Percentiles rank a stretch among this genome's conserved stretches.
Evolutionary conservation across 2,888 invertebrate species (phyloP).

Genomic region (Phengaris arion): DNA sequence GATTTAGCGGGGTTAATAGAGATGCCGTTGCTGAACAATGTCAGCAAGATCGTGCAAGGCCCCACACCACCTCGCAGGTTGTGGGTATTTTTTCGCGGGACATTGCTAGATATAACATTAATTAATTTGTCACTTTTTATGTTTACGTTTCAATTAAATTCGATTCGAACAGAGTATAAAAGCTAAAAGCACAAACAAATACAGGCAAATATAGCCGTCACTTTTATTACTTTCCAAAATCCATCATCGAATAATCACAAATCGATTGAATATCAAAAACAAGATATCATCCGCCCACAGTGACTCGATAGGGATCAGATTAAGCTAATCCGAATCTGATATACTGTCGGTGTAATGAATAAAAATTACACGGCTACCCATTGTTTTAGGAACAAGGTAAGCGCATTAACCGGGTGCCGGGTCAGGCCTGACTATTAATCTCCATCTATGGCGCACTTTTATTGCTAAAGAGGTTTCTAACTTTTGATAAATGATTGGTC

Average conservation of each 20-base stretch:
- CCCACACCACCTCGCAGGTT: too few species aligned
- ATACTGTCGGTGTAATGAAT: slow-evolving; percentile 43
- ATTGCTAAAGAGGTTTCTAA: slow-evolving; percentile 19
- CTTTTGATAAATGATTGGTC: slow-evolving; percentile 6
- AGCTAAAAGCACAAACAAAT: too few species aligned
- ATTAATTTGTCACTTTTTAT: too few species aligned
- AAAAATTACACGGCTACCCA: slow-evolving; percentile 50
- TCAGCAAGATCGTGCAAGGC: too few species aligned
- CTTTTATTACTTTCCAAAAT: not conserved
- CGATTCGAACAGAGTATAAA: too few species aligned
- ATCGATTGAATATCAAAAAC: slow-evolving; percentile 12
- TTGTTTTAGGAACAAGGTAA: slow-evolving; percentile 71
- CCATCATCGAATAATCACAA: not conserved
- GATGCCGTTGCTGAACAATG: too few species aligned
- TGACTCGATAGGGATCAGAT: slow-evolving; percentile 16
- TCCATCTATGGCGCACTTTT: slow-evolving; percentile 45
- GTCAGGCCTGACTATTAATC: slow-evolving; percentile 61
- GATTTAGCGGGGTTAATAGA: too few species aligned
- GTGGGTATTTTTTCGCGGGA: too few species aligned
- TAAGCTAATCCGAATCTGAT: slow-evolving; percentile 32
- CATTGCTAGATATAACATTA: too few species aligned
- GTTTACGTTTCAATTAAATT: too few species aligned
- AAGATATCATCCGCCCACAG: slow-evolving; percentile 8
- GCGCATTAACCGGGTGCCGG: slow-evolving; percentile 66
- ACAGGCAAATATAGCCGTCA: not conserved